These are phyloP conservation scores for Haliclona indistincta DNA, from an alignment of 37 sponge, comb jelly and placozoan species.

Conservation along the genomic window DNA sequence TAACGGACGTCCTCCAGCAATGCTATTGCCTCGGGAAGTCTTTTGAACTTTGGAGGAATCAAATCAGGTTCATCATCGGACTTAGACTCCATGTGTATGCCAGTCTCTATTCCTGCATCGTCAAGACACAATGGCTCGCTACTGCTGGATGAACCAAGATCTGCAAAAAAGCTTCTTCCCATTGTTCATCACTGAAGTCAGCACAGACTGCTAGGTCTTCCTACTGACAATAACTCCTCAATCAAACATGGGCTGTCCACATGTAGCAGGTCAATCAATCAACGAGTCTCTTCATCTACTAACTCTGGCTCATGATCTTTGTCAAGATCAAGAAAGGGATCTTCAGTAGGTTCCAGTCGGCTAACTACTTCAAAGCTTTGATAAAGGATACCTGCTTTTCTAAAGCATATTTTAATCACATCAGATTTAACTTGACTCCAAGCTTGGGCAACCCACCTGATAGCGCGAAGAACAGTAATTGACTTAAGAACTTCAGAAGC, in stretches of 20 bases:
- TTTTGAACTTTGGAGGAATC: neutral
- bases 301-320: too few species aligned
- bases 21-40: neutral
- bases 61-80: too few species aligned
- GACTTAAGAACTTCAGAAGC: slow-evolving; percentile 51
- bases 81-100: too few species aligned
- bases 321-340: slow-evolving; percentile 41
- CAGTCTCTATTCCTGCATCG: too few species aligned
- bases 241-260: neutral
- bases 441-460: slow-evolving; percentile 50
- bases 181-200: neutral
- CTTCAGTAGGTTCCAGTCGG: slow-evolving; percentile 7
- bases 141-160: neutral
- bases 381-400: slow-evolving; percentile 59
- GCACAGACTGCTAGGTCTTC: neutral
- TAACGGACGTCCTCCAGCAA: neutral
- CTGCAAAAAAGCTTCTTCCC: neutral
- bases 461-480: slow-evolving; percentile 31
- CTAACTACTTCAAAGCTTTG: slow-evolving; percentile 13
- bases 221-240: neutral
- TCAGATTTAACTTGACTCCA: slow-evolving; percentile 48
- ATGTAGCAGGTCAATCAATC: neutral
- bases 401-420: slow-evolving; percentile 65
- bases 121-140: neutral
- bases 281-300: too few species aligned